phyloP scores from a whole-genome alignment of 2,113 vertebrate genomes.

The Cynocephalus volans region DNA sequence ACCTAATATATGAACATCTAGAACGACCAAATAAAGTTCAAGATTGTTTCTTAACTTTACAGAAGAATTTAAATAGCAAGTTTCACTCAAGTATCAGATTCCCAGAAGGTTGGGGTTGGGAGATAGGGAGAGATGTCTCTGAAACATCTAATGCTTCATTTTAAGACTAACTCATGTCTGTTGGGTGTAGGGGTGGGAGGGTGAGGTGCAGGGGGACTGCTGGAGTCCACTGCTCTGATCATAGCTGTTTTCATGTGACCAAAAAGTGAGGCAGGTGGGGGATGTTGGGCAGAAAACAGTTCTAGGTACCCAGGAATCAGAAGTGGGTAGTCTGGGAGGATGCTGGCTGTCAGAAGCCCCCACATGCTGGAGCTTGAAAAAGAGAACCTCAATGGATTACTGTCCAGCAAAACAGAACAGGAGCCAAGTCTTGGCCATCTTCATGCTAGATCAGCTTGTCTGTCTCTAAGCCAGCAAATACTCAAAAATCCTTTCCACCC shows the following conservation, averaged over 20 bases:
- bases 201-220: too few relatives aligned
- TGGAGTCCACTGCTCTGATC: background rate
- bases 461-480: constrained; percentile 5
- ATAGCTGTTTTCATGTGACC: background rate
- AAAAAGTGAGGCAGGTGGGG: background rate
- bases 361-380: background rate
- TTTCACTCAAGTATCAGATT: constrained; percentile 5
- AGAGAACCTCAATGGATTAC: background rate
- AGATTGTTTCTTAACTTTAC: background rate
- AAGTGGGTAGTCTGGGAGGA: background rate
- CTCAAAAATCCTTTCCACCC: constrained; percentile 22
- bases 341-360: background rate
- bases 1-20: background rate
- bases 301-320: background rate
- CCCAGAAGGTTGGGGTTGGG: background rate
- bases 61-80: background rate
- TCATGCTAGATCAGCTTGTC: background rate
- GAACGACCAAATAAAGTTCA: background rate
- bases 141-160: background rate
- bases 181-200: rapidly evolving
- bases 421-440: background rate
- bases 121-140: background rate
- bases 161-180: background rate
- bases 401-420: background rate
- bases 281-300: background rate